Evolutionary conservation across 2,888 invertebrate genomes (phyloP).

Genomic region (Unio pictorum): DNA sequence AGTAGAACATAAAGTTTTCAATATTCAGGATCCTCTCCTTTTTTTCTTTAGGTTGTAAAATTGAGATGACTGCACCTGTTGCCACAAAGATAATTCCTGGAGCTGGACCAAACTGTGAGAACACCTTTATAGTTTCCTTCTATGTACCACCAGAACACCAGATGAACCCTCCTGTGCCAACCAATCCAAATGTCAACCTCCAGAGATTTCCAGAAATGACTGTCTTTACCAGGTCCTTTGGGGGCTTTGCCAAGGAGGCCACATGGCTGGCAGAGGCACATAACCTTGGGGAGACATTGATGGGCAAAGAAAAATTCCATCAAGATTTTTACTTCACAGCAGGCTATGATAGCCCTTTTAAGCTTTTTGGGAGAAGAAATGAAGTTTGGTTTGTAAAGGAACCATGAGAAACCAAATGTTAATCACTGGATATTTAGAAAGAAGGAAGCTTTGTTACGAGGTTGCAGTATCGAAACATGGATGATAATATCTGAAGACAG

Average conservation of each 20-base stretch:
- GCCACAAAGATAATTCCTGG: constrained; percentile 51
- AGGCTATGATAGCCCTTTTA: constrained; percentile 69
- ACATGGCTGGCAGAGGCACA: constrained; percentile 44
- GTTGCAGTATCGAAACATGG: too few relatives aligned
- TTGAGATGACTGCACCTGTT: constrained; percentile 64
- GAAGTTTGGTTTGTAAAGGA: constrained; percentile 67
- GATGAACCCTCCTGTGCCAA: constrained; percentile 48
- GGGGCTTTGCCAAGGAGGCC: constrained; percentile 51
- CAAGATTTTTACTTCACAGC: constrained; percentile 59
- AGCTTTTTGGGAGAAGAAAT: constrained; percentile 64
- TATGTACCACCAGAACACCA: constrained; percentile 47
- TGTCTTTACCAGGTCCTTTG: constrained; percentile 46
- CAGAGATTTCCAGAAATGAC: constrained; percentile 39
- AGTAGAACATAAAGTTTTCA: too few relatives aligned
- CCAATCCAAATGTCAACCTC: constrained; percentile 45
- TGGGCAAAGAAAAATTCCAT: constrained; percentile 23
- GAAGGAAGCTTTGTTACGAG: too few relatives aligned
- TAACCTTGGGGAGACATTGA: constrained; percentile 31
- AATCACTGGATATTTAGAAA: too few relatives aligned
- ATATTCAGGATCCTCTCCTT: too few relatives aligned
- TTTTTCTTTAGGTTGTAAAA: constrained; percentile 42
- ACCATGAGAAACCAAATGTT: not conserved
- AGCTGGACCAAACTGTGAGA: constrained; percentile 57
- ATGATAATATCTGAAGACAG: too few relatives aligned
- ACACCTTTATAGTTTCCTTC: constrained; percentile 59